Conservation (phyloP, 2,888 invertebrate species). For the Didymodactylos carnosus region DNA sequence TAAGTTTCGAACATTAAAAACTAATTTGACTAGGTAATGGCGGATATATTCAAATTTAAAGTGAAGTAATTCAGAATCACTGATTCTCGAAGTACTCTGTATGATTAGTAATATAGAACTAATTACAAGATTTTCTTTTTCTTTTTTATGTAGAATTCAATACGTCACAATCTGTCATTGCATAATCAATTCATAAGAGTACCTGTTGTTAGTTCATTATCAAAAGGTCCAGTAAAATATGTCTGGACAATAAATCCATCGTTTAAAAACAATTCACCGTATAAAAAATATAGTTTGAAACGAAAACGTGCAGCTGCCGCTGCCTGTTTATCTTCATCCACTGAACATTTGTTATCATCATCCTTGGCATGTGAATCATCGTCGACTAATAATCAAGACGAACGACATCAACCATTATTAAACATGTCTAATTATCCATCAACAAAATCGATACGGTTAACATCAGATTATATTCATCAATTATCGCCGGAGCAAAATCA, state of each 20-base stretch:
- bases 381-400: too few species aligned
- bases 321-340: not conserved
- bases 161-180: conserved; percentile 41
- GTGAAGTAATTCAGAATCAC: too few species aligned
- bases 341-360: not conserved
- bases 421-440: not conserved
- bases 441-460: not conserved
- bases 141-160: too few species aligned
- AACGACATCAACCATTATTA: not conserved
- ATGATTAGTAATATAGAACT: too few species aligned
- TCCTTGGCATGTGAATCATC: not conserved
- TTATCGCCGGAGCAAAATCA: not conserved
- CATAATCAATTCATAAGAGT: conserved; percentile 41
- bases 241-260: not conserved
- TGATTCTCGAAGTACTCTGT: too few species aligned
- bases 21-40: too few species aligned
- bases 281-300: not conserved
- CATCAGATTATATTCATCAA: not conserved
- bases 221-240: not conserved
- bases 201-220: conserved; percentile 17
- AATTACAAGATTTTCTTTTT: too few species aligned
- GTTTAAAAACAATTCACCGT: not conserved
- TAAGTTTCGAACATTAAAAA: too few species aligned
- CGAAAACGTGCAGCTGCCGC: not conserved
- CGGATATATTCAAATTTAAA: too few species aligned